phyloP scores from a whole-genome alignment of 2,888 invertebrate species.

The Strigamia transsilvanica region DNA sequence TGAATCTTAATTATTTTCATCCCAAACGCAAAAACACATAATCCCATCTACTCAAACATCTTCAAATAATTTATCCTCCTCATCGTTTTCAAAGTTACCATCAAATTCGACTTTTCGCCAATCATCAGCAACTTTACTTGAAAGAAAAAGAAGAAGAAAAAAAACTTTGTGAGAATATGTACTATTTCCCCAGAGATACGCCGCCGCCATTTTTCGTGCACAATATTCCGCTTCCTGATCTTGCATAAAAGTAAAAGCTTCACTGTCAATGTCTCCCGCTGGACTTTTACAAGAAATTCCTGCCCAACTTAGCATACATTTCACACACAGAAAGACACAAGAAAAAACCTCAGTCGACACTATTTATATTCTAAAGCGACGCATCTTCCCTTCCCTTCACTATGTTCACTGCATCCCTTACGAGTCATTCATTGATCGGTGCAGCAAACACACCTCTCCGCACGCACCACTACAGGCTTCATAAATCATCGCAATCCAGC shows the following conservation, averaged over 20 bases:
- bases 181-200: neutral
- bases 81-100: neutral
- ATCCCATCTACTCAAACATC: neutral
- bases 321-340: constrained; percentile 26
- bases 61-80: no score
- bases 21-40: neutral
- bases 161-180: neutral
- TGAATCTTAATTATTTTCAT: neutral
- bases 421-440: constrained; percentile 11
- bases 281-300: constrained; percentile 25
- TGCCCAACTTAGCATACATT: constrained; percentile 21
- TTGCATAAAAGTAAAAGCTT: constrained; percentile 17
- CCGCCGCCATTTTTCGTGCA: constrained; percentile 2
- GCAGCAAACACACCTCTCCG: neutral
- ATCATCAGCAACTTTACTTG: neutral
- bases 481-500: constrained; percentile 15
- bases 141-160: neutral
- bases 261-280: constrained; percentile 20
- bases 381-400: neutral
- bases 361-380: constrained; percentile 26
- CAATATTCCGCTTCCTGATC: constrained; percentile 30
- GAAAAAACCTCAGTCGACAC: constrained; percentile 28
- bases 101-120: neutral
- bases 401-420: constrained; percentile 4
- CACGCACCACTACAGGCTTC: neutral